These are phyloP conservation scores for Lemur catta DNA, from an alignment of 2,797 vertebrate species.

Conservation along the genomic window DNA sequence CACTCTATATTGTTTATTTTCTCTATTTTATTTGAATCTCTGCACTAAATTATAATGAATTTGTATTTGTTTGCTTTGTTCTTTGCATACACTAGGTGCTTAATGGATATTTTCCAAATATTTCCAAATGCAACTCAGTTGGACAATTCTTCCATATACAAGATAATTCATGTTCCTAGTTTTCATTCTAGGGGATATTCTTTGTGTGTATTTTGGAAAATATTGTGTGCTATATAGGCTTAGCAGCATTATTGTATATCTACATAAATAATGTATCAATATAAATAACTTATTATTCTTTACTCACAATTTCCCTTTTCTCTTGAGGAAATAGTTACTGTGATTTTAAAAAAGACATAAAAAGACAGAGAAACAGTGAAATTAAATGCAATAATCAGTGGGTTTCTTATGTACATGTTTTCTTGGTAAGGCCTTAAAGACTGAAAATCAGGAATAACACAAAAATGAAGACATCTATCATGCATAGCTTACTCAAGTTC, in stretches of 20 bases:
- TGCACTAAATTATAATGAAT: neutral
- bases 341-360: neutral
- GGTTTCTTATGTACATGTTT: neutral
- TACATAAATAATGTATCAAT: neutral
- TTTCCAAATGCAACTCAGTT: neutral
- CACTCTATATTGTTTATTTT: neutral
- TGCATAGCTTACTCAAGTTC: neutral
- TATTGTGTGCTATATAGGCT: neutral
- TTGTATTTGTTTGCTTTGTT: neutral
- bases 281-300: neutral
- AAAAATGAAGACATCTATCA: neutral
- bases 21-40: neutral
- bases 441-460: neutral
- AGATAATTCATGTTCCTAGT: neutral
- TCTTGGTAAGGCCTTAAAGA: neutral
- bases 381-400: neutral
- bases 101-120: neutral
- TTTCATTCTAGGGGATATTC: neutral
- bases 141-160: neutral
- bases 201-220: neutral
- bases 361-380: neutral
- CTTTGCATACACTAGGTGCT: neutral
- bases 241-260: neutral
- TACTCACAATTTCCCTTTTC: neutral
- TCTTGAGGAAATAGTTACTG: neutral